Conservation (phyloP, 35 echinoderm and acorn worm species). For the Apostichopus parvimensis region DNA sequence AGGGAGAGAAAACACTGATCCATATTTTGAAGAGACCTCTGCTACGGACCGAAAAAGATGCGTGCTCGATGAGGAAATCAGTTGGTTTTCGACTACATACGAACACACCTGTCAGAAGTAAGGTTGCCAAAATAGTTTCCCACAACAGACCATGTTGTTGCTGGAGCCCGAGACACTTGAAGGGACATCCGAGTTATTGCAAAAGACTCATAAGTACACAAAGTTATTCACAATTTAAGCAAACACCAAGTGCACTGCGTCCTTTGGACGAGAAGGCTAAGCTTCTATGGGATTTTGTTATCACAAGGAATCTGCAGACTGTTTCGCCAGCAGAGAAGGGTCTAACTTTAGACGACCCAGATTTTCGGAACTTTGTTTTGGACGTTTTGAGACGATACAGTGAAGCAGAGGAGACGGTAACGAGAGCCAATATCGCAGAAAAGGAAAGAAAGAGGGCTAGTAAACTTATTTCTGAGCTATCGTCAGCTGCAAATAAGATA, state of each 20-base stretch:
- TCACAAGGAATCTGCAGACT: not conserved
- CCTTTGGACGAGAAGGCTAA: not conserved
- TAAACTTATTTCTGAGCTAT: not conserved
- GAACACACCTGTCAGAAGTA: too few species aligned
- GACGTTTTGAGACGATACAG: not conserved
- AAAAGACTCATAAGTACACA: too few species aligned
- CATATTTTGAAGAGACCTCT: too few species aligned
- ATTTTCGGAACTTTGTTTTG: not conserved
- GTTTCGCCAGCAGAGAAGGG: not conserved
- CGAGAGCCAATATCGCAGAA: not conserved
- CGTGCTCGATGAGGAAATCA: too few species aligned
- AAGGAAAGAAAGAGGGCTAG: not conserved
- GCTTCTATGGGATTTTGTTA: not conserved
- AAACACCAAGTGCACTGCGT: not conserved
- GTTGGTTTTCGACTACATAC: too few species aligned
- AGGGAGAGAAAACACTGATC: too few species aligned
- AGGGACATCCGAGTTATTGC: too few species aligned
- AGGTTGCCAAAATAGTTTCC: too few species aligned
- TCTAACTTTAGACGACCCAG: conserved; percentile 5
- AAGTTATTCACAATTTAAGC: too few species aligned
- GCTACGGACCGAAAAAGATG: too few species aligned
- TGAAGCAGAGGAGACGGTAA: not conserved
- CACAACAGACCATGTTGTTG: too few species aligned
- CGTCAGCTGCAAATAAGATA: not conserved
- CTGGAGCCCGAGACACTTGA: too few species aligned